Base-by-base conservation (phyloP, 2,888 invertebrate species). In the Atethmia centrago region DNA sequence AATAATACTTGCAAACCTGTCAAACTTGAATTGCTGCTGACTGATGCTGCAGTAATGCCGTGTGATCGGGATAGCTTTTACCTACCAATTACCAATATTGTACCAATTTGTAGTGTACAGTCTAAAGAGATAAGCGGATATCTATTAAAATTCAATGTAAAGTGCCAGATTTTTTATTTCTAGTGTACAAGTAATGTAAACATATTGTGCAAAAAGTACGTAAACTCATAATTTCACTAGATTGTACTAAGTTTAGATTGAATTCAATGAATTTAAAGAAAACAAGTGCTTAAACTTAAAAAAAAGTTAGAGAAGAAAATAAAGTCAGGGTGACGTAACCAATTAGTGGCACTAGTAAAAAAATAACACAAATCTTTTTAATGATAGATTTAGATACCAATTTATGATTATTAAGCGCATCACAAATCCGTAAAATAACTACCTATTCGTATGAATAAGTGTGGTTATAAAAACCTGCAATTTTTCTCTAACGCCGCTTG, bases 351-450 rank as follows among this genome's bases (percentile, higher is more conserved):
- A 76, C 19, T 40, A 40, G 36, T 14, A 31, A 14, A 28, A 45
- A 47, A 40, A 40, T 51, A 59, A 28, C 49, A 40, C 25, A 25
- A 31, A 3, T 49, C 31, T 42, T 55, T 56, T 28, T 66, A 67
- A 58, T 69, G 14, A 72, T 40, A 55, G 36, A 40, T 58, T 21
- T 65, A 49, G 58, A 45, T 47, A 56, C 19, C 28, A 16, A 45
- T 47, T 42, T 45, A 36, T 45, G 31, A 53, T 61, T 64, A 72
- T 53, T 62, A 79, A 21, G n/a, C 3, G 45, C 68, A 64, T 59
- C n/a, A 71, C n/a, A 74, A 68, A 53, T 40, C 47, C 71, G 71
- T 77, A 40, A 62, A 83, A 67, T 74, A 65, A 62, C 36, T 25
- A 53, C 8, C 14, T 36, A 25, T 76, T 45, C 3, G 25, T 68